A percentile compares a stretch with the other conserved stretches of the same genome.
These are phyloP conservation scores for Drosophila triauraria DNA, from an alignment of 1,140 invertebrate genomes.

Conservation along the genomic window DNA sequence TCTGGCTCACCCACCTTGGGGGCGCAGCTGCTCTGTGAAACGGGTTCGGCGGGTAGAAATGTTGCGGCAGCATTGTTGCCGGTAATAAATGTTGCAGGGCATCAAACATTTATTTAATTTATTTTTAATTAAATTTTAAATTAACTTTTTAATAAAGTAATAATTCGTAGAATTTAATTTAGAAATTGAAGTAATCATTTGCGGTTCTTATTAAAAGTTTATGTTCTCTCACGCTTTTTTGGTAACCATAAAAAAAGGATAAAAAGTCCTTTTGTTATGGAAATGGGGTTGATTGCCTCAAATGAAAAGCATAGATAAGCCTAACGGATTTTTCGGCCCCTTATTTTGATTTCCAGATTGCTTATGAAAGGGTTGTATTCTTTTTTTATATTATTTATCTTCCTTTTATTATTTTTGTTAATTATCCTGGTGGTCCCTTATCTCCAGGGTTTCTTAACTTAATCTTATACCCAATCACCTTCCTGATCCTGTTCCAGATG, in stretches of 20 bases:
- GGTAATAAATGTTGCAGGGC: conserved; percentile 14
- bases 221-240: neutral
- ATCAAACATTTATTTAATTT: neutral
- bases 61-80: conserved; percentile 63
- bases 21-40: conserved; percentile 25
- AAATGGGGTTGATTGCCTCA: conserved; percentile 21
- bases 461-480: neutral
- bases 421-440: neutral
- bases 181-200: neutral
- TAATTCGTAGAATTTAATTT: neutral
- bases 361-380: conserved; percentile 55
- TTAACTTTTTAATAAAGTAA: neutral
- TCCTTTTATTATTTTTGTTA: neutral
- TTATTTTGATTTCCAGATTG: conserved; percentile 33
- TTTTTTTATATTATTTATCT: neutral
- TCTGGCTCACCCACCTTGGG: neutral
- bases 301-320: conserved; percentile 33
- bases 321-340: conserved; percentile 42
- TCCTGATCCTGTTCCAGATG: neutral
- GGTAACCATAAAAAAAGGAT: neutral
- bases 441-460: neutral
- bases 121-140: neutral
- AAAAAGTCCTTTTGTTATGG: neutral
- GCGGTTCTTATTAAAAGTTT: neutral
- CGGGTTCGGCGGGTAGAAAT: conserved; percentile 49